Evolutionary conservation across 2,113 vertebrate species (phyloP).

Genomic region (Grammomys surdaster): DNA sequence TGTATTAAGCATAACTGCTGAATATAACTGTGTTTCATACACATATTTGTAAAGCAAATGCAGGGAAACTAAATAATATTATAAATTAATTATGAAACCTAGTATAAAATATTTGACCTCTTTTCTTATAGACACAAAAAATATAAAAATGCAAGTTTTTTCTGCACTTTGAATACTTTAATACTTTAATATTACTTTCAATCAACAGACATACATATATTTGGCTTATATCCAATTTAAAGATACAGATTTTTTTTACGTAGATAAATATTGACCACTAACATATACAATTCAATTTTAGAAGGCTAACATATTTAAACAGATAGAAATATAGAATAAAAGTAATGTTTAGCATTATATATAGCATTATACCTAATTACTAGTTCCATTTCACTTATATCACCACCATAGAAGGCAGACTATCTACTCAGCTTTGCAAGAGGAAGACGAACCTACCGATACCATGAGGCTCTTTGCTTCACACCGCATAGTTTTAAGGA

Average conservation of each 20-base stretch:
- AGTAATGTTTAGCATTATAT: neutral
- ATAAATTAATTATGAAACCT: neutral
- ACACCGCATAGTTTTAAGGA: neutral
- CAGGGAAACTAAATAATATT: neutral
- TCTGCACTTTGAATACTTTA: neutral
- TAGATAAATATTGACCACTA: neutral
- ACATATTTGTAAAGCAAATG: slow-evolving; percentile 42
- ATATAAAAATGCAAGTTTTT: neutral
- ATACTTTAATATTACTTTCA: neutral
- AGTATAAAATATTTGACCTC: neutral
- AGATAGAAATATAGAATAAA: neutral
- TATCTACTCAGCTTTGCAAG: neutral
- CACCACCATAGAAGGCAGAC: neutral
- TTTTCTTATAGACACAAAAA: neutral
- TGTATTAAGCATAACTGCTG: neutral
- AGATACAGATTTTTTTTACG: neutral
- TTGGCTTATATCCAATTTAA: neutral
- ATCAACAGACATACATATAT: neutral
- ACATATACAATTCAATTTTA: neutral
- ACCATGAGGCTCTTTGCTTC: neutral
- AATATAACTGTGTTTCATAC: neutral
- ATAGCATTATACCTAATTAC: neutral
- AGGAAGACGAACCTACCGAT: neutral
- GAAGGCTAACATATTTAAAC: neutral
- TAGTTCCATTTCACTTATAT: neutral